A percentile compares a stretch with the other conserved stretches of the same genome.
These are phyloP conservation scores for Embidobia sp. DNA, from an alignment of 2,888 invertebrate genomes.

Conservation along the genomic window DNA sequence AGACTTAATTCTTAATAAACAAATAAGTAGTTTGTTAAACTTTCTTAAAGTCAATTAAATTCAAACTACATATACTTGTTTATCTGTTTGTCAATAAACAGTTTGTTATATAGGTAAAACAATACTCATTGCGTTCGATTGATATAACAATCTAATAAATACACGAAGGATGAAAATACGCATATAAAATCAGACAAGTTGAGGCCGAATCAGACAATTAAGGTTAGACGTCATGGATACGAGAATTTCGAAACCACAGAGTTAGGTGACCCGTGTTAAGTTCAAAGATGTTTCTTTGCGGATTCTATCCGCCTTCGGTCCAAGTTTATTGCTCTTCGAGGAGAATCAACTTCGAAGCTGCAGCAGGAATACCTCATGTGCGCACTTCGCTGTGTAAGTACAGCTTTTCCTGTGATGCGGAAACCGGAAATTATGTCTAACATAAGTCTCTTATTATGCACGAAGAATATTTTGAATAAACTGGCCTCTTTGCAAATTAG, in stretches of 20 bases:
- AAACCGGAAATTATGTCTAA: slow-evolving; percentile 72
- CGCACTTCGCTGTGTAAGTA: slow-evolving; percentile 74
- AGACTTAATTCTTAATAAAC: too few species aligned
- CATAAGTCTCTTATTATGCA: slow-evolving; percentile 54
- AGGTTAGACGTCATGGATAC: slow-evolving; percentile 57
- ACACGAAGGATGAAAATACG: slow-evolving; percentile 47
- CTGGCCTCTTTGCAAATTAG: neutral
- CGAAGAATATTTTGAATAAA: slow-evolving; percentile 42
- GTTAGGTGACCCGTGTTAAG: slow-evolving; percentile 80
- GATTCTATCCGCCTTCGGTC: slow-evolving; percentile 55
- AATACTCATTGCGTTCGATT: too few species aligned
- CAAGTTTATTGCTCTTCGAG: slow-evolving; percentile 65
- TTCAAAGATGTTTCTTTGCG: slow-evolving; percentile 77
- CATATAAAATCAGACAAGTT: slow-evolving; percentile 53
- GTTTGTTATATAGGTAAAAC: too few species aligned
- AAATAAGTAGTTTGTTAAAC: too few species aligned
- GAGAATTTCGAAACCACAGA: slow-evolving; percentile 60
- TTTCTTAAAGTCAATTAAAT: neutral
- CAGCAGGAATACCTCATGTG: slow-evolving; percentile 61
- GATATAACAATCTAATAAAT: slow-evolving; percentile 19
- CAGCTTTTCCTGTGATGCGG: slow-evolving; percentile 68
- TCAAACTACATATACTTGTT: too few species aligned
- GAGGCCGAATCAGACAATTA: too few species aligned
- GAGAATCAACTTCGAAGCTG: slow-evolving; percentile 56
- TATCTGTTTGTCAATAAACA: too few species aligned